Percentiles rank a stretch among this genome's conserved stretches.
phyloP scores from a whole-genome alignment of 2,797 vertebrate genomes.

The Phrynocephalus forsythii region DNA sequence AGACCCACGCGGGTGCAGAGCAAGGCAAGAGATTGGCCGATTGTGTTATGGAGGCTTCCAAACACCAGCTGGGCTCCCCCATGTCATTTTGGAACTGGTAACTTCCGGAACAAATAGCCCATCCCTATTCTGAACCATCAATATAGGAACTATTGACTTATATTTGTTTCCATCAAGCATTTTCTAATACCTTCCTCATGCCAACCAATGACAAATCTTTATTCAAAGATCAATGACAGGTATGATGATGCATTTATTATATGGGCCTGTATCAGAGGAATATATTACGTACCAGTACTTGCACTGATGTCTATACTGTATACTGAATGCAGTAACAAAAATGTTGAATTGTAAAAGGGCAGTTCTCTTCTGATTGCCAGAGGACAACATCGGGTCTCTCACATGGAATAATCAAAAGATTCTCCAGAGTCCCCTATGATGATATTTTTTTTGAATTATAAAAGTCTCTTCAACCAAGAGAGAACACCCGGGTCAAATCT shows the following conservation, averaged over 20 bases:
- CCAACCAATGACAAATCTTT: conserved; percentile 2
- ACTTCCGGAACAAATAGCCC: too few relatives aligned
- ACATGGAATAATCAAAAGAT: neutral
- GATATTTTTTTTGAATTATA: neutral
- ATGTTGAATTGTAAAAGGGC: neutral
- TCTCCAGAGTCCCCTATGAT: neutral
- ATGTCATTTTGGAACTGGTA: too few relatives aligned
- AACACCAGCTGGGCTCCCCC: too few relatives aligned
- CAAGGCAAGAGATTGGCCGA: too few relatives aligned
- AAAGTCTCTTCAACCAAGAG: neutral
- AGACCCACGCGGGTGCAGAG: too few relatives aligned
- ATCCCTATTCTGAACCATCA: too few relatives aligned
- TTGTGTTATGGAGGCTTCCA: too few relatives aligned
- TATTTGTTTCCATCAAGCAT: neutral
- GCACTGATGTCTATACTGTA: too few relatives aligned
- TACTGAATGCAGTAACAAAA: neutral
- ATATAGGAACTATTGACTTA: too few relatives aligned
- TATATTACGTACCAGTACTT: neutral
- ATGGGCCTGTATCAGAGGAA: neutral
- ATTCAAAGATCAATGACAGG: neutral
- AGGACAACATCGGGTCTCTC: neutral
- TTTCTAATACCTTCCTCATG: neutral
- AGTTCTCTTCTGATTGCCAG: neutral
- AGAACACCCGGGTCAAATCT: neutral
- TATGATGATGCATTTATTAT: conserved; percentile 6